Evolutionary conservation across 2,113 vertebrate species (phyloP), one percentile per base, ranked within the genome.

Genomic region (Chauna torquata): DNA sequence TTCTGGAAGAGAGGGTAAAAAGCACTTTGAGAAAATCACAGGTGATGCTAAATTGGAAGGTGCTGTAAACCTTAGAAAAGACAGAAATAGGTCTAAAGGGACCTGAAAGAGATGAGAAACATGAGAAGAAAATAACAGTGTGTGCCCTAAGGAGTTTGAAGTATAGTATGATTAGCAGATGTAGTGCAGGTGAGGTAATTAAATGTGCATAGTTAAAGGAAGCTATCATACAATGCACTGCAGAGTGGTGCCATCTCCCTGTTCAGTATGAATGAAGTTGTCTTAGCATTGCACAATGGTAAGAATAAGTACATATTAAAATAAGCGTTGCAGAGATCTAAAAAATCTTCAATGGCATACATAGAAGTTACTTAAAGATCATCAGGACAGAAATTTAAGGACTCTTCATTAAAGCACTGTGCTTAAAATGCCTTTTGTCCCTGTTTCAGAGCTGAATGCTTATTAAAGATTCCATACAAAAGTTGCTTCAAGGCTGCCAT

Each of bases 111-210:
- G n/a, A 55, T 80, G 50, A 92, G 55, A 91, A 96, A 75, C 58
- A 47, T 68, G 42, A 91, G 70, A 79, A 79, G 52, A 87, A 89
- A 92, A 94, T 82, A 94, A 86, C 12, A 65, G 36, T 9, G 20
- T 76, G 71, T 82, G 40, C 78, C 84, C 66, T 90, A 54, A 95
- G 68, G 86, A 90, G 45, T 54, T 55, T 70, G 86, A 82, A 80
- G 84, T 65, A 66, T 11, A 23, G 55, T 58, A 17, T 50, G 75
- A 92, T 91, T 85, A 77, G 80, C 58, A 76, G 59, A 40, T 89
- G 66, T 64, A 80, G 42, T 40, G 54, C 49, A 90, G 75, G 78
- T 77, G 84, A 92, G 85, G 55, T 74, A 90, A 80, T 94, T 94
- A 96, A 92, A 62, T 32, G 52, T 84, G 57, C 22, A 32, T 24